Evolutionary conservation across 2,797 vertebrate species (phyloP), one percentile per base, ranked within the genome.

Genomic region (Atherinosoma microstoma): DNA sequence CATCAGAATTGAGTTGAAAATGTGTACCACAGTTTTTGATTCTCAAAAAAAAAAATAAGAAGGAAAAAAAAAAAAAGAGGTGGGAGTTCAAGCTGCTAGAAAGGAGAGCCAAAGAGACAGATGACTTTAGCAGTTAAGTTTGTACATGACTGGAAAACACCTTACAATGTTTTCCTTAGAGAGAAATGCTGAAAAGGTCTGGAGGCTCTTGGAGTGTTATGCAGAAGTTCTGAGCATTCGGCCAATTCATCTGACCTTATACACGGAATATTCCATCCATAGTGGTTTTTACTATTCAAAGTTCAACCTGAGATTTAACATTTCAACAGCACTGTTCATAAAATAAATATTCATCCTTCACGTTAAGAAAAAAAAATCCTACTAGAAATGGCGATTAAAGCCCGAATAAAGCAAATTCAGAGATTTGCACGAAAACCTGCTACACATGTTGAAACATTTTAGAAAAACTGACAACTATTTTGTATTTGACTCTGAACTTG

Each of bases 221-320:
- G 56, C 66, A 73, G 70, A 58, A 38, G 58, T 58, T 71, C 59
- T 11, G 35, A 76, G 61, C 60, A 58, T 67, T 69, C 40, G 51
- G 78, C 73, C 83, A 78, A 79, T 78, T 75, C 45, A 70, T 74
- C 64, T 58, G 59, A 73, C 62, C 63, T 71, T 78, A 73, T n/a
- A 74, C 15, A 83, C 90, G 83, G 90, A 91, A 91, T 85, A 84
- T 76, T 86, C 70, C 60, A 76, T 83, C 66, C 32, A 79, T 87
- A 88, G 86, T 90, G 87, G 83, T 92, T 93, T 82, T 68, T 65
- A 87, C 58, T 79, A 64, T 78, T 65, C 70, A 85, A 71, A 56
- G 63, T 85, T 87, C 67, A 77, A 90, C 93, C 91, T 92, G 91
- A 94, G 91, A 88, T 88, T 77, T 40, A 60, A 45, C 47, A 78